A percentile compares a stretch with the other conserved stretches of the same genome.
These are phyloP conservation scores for Parus major DNA, from an alignment of 2,113 vertebrate genomes.

Conservation along the genomic window DNA sequence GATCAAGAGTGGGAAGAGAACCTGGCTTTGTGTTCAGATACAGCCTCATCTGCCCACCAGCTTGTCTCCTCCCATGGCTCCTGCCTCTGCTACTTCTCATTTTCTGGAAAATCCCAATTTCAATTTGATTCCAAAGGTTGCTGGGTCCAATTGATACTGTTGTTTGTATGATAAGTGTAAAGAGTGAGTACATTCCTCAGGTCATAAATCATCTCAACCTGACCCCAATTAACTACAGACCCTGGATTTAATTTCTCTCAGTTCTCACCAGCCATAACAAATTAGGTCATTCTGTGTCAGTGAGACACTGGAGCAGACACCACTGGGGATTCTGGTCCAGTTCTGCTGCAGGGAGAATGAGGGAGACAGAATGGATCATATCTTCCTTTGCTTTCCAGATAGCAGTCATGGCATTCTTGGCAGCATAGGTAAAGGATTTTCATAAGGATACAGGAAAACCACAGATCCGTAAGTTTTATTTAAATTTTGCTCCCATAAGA, in stretches of 20 bases:
- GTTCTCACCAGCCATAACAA: slow-evolving; percentile 72
- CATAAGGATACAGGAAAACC: not conserved
- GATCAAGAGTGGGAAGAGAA: slow-evolving; percentile 30
- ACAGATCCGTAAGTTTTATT: not conserved
- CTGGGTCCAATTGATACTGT: slow-evolving; percentile 11
- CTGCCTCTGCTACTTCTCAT: not conserved
- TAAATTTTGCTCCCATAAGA: not conserved
- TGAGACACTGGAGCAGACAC: slow-evolving; percentile 48
- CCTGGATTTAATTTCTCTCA: slow-evolving; percentile 54
- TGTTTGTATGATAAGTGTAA: slow-evolving; percentile 7
- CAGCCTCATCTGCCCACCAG: not conserved
- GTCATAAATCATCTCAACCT: slow-evolving; percentile 65
- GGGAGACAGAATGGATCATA: not conserved
- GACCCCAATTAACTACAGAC: slow-evolving; percentile 68
- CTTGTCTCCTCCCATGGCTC: not conserved
- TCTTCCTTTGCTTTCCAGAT: not conserved
- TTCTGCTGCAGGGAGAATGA: not conserved
- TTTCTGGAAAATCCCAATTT: not conserved
- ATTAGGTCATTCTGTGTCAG: slow-evolving; percentile 70
- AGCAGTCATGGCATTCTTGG: not conserved
- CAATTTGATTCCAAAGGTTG: not conserved
- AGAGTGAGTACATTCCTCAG: slow-evolving; percentile 61
- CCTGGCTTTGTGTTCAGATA: not conserved
- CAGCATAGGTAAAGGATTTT: not conserved
- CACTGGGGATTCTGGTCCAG: not conserved